These are phyloP conservation scores for Dryococelus australis DNA, from an alignment of 2,888 invertebrate genomes.

Conservation along the genomic window DNA sequence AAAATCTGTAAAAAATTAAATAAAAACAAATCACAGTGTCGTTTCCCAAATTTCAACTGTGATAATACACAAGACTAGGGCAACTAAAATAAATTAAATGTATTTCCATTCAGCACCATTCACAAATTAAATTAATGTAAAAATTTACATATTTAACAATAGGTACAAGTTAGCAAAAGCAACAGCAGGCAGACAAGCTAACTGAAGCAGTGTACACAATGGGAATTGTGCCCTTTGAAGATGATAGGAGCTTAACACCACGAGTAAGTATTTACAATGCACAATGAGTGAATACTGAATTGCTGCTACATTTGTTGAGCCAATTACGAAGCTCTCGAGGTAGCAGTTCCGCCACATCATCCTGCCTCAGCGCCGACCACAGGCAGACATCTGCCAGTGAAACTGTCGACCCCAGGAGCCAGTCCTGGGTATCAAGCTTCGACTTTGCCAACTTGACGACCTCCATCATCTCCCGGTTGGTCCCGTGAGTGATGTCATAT, in stretches of 20 bases:
- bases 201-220: neutral
- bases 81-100: neutral
- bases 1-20: neutral
- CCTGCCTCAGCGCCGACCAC: slow-evolving; percentile 32
- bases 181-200: neutral
- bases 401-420: slow-evolving; percentile 22
- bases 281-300: neutral
- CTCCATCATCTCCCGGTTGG: neutral
- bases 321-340: slow-evolving; percentile 63
- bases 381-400: slow-evolving; percentile 34
- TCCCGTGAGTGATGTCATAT: slow-evolving; percentile 26
- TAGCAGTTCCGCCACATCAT: slow-evolving; percentile 42
- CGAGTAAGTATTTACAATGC: neutral
- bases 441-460: neutral
- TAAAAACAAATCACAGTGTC: neutral
- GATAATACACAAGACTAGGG: neutral
- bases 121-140: neutral
- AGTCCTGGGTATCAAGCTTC: slow-evolving; percentile 12
- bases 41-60: neutral
- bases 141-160: neutral
- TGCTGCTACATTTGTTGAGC: neutral
- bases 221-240: no score
- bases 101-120: neutral
- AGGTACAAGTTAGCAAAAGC: neutral
- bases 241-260: no score